phyloP scores from a whole-genome alignment of 2,113 vertebrate genomes.

The Etheostoma spectabile region DNA sequence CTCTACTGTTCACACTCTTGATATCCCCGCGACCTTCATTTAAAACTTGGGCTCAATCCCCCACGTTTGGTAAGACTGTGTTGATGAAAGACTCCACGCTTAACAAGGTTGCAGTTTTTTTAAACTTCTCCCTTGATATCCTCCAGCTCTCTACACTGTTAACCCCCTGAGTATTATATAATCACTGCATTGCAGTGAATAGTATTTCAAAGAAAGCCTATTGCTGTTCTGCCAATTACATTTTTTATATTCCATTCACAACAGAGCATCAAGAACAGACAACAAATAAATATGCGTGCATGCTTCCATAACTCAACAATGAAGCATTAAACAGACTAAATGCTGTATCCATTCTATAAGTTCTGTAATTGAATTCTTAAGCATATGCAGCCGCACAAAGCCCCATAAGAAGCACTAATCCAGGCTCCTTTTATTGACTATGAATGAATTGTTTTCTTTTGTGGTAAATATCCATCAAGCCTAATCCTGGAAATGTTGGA shows the following conservation, averaged over 20 bases:
- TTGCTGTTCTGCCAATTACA: background rate
- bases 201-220: conserved; percentile 1
- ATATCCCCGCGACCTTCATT: background rate
- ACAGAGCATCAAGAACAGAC: background rate
- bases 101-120: background rate
- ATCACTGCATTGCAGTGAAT: background rate
- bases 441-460: conserved; percentile 27
- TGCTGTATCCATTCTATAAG: conserved; percentile 25
- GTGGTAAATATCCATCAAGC: conserved; percentile 24
- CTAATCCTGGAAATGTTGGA: conserved; percentile 32
- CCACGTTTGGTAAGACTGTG: background rate
- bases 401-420: conserved; percentile 41
- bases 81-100: background rate
- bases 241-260: conserved; percentile 27
- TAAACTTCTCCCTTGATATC: background rate
- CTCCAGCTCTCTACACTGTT: background rate
- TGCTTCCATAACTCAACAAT: conserved; percentile 20
- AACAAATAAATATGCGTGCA: background rate
- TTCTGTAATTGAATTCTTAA: conserved; percentile 46
- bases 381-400: conserved; percentile 33
- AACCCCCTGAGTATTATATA: conserved; percentile 2
- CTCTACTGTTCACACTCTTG: background rate
- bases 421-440: conserved; percentile 19
- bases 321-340: conserved; percentile 19
- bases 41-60: background rate